Evolutionary conservation across 2,113 vertebrate species (phyloP).

Genomic region (Anser cygnoides): DNA sequence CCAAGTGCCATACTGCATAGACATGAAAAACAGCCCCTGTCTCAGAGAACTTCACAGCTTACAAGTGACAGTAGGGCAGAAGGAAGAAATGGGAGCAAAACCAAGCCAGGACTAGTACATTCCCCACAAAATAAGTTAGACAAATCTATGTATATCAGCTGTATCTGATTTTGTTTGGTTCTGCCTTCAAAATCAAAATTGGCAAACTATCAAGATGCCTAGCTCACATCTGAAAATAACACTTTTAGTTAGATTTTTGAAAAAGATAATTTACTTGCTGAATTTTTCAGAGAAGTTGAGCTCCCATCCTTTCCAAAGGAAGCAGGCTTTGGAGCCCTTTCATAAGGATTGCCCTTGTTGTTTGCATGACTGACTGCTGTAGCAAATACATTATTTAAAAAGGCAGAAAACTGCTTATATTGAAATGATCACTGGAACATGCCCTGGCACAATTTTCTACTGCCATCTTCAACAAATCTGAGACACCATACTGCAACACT

Average conservation of each 20-base stretch:
- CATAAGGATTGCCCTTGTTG: not conserved
- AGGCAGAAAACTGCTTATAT: not conserved
- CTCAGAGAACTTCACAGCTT: not conserved
- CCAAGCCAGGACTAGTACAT: not conserved
- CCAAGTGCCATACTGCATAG: not conserved
- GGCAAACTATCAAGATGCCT: not conserved
- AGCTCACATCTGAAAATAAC: not conserved
- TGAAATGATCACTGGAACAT: not conserved
- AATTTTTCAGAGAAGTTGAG: not conserved
- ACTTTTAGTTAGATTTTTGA: not conserved
- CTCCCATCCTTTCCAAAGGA: not conserved
- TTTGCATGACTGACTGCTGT: not conserved
- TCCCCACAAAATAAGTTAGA: not conserved
- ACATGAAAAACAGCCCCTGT: not conserved
- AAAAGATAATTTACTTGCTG: accelerated
- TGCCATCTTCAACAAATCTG: not conserved
- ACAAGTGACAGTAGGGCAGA: not conserved
- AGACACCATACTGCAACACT: not conserved
- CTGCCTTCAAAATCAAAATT: not conserved
- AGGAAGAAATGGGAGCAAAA: not conserved
- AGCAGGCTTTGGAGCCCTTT: not conserved
- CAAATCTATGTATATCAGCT: not conserved
- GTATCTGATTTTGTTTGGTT: not conserved
- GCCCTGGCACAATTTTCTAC: not conserved
- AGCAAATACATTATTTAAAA: not conserved